Evolutionary conservation across 2,113 vertebrate genomes (phyloP).

Genomic region (Raja brachyura): DNA sequence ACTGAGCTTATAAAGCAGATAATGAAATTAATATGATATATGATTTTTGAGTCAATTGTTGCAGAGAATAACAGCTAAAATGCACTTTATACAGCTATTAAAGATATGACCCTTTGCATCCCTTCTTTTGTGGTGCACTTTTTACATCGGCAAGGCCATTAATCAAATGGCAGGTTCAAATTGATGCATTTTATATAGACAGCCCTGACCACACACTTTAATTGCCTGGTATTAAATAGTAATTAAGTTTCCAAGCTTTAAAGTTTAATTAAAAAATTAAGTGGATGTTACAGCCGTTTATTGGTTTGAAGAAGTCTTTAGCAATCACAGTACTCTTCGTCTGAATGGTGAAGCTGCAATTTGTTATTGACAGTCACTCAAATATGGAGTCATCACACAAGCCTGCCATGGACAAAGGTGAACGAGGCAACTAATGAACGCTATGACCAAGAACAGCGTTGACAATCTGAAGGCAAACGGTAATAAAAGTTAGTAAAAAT

Average conservation of each 20-base stretch:
- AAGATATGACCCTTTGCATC: slow-evolving; percentile 53
- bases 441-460: slow-evolving; percentile 91
- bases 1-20: slow-evolving; percentile 24
- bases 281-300: slow-evolving; percentile 62
- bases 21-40: slow-evolving; percentile 43
- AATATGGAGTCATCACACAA: slow-evolving; percentile 85
- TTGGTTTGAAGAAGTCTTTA: slow-evolving; percentile 45
- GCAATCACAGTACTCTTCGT: slow-evolving; percentile 24
- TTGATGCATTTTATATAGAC: slow-evolving; percentile 50
- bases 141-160: slow-evolving; percentile 56
- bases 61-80: slow-evolving; percentile 50
- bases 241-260: slow-evolving; percentile 71
- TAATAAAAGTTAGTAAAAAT: slow-evolving; percentile 87
- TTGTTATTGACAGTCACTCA: slow-evolving; percentile 82
- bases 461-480: slow-evolving; percentile 89
- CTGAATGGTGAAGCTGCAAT: slow-evolving; percentile 58
- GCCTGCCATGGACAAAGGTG: slow-evolving; percentile 87
- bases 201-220: slow-evolving; percentile 54
- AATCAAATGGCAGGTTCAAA: slow-evolving; percentile 58
- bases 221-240: slow-evolving; percentile 62
- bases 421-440: slow-evolving; percentile 94
- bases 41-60: slow-evolving; percentile 56
- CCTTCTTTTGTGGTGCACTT: slow-evolving; percentile 49
- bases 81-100: slow-evolving; percentile 54
- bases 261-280: slow-evolving; percentile 68